These are phyloP conservation scores for Leptopilina myrica DNA, from an alignment of 2,888 invertebrate genomes.

Conservation along the genomic window DNA sequence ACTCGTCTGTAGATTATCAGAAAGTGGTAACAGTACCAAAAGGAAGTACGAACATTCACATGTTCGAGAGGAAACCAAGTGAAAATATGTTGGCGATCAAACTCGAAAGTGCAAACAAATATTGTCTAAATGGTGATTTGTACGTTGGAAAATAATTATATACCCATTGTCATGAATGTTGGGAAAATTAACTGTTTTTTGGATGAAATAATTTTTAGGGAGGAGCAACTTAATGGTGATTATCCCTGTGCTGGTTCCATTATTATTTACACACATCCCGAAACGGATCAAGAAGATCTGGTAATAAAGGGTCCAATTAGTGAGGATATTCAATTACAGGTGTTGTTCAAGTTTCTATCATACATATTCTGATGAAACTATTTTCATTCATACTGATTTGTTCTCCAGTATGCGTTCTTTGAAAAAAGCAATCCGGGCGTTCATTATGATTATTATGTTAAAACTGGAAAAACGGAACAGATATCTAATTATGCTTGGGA, in stretches of 20 bases:
- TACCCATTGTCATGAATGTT: neutral
- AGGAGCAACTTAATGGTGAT: constrained; percentile 86
- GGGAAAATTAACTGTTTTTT: neutral
- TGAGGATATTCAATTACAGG: constrained; percentile 89
- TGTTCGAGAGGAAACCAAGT: constrained; percentile 82
- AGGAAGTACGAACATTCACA: constrained; percentile 87
- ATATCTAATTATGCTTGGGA: constrained; percentile 84
- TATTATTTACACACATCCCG: constrained; percentile 85
- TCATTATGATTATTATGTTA: constrained; percentile 87
- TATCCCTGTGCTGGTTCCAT: constrained; percentile 89
- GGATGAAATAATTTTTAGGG: constrained; percentile 75
- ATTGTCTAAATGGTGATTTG: constrained; percentile 86
- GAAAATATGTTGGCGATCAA: constrained; percentile 85
- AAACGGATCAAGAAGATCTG: constrained; percentile 88
- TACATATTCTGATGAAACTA: neutral
- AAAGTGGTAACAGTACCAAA: constrained; percentile 82
- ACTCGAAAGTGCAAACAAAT: constrained; percentile 82
- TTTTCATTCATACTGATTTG: too few relatives aligned
- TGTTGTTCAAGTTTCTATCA: constrained; percentile 73
- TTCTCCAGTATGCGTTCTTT: constrained; percentile 61
- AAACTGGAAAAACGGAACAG: constrained; percentile 78
- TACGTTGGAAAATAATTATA: constrained; percentile 44
- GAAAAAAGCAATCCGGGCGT: constrained; percentile 85
- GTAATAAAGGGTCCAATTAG: constrained; percentile 89
- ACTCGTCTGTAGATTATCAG: constrained; percentile 79